phyloP scores from a whole-genome alignment of 2,888 invertebrate species.

The Meta bourneti region DNA sequence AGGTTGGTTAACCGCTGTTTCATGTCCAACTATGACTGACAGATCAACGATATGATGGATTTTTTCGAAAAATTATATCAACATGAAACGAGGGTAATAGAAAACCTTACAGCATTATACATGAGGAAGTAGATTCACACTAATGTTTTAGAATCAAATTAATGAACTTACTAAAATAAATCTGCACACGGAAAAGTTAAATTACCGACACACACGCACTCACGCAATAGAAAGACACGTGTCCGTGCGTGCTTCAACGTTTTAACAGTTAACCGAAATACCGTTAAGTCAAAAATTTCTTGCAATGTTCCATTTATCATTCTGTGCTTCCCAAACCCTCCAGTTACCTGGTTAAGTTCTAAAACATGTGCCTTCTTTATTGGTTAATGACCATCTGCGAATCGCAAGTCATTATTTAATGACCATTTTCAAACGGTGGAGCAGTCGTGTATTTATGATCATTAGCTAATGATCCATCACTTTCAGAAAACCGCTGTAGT shows the following conservation, averaged over 20 bases:
- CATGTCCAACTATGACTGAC: too few species aligned
- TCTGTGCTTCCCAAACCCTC: neutral
- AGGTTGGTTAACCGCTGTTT: too few species aligned
- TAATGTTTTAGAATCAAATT: neutral
- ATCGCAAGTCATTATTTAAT: neutral
- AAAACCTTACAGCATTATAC: neutral
- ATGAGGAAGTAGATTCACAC: neutral
- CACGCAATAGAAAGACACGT: neutral
- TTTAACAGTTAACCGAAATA: neutral
- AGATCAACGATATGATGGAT: neutral
- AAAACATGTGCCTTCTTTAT: neutral
- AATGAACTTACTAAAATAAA: neutral
- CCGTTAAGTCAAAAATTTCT: neutral
- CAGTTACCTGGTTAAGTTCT: neutral
- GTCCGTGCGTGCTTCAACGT: neutral
- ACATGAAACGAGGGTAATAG: neutral
- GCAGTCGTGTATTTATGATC: conserved; percentile 1
- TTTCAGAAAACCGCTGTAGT: neutral
- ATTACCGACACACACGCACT: neutral
- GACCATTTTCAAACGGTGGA: neutral
- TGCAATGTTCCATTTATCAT: neutral
- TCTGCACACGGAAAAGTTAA: neutral
- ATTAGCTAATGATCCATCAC: conserved; percentile 1
- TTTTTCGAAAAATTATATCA: neutral
- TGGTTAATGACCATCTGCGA: neutral